Evolutionary conservation across 2,113 vertebrate genomes (phyloP).

Genomic region (Strix aluco): DNA sequence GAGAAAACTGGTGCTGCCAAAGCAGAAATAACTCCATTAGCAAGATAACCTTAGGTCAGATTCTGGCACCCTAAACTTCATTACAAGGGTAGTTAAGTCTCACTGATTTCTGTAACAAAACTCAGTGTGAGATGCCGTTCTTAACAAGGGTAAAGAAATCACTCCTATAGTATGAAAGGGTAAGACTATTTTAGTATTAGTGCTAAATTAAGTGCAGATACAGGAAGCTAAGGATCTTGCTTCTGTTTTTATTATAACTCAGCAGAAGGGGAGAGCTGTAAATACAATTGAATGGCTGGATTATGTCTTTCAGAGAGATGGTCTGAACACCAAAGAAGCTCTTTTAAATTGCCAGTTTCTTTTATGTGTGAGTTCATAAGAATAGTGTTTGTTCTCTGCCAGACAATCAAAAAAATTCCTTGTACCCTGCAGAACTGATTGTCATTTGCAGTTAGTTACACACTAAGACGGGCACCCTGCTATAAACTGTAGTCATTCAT

Average conservation of each 20-base stretch:
- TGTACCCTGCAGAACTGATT: background rate
- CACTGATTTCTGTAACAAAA: background rate
- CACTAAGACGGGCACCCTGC: background rate
- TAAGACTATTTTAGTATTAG: background rate
- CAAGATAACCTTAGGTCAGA: background rate
- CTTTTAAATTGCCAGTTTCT: background rate
- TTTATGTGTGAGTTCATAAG: background rate
- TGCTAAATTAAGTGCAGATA: slow-evolving; percentile 14
- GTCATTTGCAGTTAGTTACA: background rate
- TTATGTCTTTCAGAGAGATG: background rate
- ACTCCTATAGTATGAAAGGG: background rate
- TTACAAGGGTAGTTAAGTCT: background rate
- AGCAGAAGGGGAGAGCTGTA: background rate
- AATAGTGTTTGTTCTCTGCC: background rate
- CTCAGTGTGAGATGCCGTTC: background rate
- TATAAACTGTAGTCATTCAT: accelerated
- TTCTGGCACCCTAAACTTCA: background rate
- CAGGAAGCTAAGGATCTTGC: background rate
- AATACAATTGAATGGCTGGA: background rate
- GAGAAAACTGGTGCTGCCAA: background rate
- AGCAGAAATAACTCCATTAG: background rate
- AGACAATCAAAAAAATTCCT: background rate
- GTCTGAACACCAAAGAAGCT: background rate
- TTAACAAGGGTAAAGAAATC: background rate
- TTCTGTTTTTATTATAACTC: background rate